phyloP scores from a whole-genome alignment of 1,140 invertebrate genomes.

The Heliconius congener region DNA sequence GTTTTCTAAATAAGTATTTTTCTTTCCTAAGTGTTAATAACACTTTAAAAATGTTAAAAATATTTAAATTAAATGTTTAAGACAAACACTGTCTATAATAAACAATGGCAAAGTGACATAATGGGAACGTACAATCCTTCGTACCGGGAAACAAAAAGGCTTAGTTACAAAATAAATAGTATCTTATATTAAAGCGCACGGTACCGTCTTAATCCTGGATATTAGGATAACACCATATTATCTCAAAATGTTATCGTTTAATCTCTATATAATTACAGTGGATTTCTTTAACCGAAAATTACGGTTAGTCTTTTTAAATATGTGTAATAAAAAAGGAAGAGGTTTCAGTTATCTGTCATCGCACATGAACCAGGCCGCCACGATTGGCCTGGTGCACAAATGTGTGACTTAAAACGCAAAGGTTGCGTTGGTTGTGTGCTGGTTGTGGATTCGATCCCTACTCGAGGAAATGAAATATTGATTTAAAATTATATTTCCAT shows the following conservation, averaged over 20 bases:
- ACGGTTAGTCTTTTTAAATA: neutral
- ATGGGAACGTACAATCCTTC: slow-evolving; percentile 11
- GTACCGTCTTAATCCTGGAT: neutral
- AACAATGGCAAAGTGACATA: neutral
- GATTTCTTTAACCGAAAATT: neutral
- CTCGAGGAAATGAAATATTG: no score
- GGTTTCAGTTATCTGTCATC: neutral
- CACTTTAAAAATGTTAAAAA: no score
- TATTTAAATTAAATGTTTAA: no score
- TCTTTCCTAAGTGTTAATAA: no score
- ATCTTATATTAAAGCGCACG: slow-evolving; percentile 17
- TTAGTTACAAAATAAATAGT: slow-evolving; percentile 9
- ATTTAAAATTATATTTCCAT: no score
- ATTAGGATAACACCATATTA: neutral
- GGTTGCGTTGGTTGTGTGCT: no score
- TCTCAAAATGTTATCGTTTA: neutral
- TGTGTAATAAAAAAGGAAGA: neutral
- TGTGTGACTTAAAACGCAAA: no score
- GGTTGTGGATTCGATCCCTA: no score
- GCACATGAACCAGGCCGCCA: neutral
- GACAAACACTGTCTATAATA: no score
- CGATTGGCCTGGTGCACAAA: no score
- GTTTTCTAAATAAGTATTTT: no score
- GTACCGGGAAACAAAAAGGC: slow-evolving; percentile 20
- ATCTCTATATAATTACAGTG: neutral